Evolutionary conservation across 2,797 vertebrate species (phyloP).

Genomic region (Caiman crocodilus): DNA sequence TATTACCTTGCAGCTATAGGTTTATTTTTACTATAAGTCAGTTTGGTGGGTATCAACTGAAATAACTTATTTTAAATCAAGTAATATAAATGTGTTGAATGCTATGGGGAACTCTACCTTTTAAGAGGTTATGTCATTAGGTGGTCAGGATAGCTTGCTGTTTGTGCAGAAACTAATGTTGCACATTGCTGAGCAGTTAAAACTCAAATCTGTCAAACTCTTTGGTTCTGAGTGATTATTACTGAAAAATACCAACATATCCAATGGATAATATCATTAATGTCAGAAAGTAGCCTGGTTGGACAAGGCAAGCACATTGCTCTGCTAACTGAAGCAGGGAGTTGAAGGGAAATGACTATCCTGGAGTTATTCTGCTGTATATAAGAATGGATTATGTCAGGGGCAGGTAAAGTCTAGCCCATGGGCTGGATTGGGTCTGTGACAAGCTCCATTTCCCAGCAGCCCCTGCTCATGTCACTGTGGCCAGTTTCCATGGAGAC

Average conservation of each 20-base stretch:
- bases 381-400: no score
- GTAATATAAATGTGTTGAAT: background rate
- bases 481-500: no score
- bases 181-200: background rate
- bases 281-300: no score
- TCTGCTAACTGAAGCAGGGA: background rate
- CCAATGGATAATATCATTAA: background rate
- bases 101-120: background rate
- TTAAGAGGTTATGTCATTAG: background rate
- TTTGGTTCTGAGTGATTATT: background rate
- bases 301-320: background rate
- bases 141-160: background rate
- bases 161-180: background rate
- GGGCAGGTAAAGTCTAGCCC: no score
- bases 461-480: no score
- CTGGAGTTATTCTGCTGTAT: background rate
- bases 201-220: background rate
- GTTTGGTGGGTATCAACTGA: background rate
- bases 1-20: background rate
- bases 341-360: background rate
- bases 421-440: no score
- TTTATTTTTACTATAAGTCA: background rate
- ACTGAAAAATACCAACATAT: background rate
- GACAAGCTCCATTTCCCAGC: no score
- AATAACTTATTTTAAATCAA: background rate